Evolutionary conservation across 2,797 vertebrate species (phyloP), one percentile per base, ranked within the genome.

Genomic region (Trachurus trachurus): DNA sequence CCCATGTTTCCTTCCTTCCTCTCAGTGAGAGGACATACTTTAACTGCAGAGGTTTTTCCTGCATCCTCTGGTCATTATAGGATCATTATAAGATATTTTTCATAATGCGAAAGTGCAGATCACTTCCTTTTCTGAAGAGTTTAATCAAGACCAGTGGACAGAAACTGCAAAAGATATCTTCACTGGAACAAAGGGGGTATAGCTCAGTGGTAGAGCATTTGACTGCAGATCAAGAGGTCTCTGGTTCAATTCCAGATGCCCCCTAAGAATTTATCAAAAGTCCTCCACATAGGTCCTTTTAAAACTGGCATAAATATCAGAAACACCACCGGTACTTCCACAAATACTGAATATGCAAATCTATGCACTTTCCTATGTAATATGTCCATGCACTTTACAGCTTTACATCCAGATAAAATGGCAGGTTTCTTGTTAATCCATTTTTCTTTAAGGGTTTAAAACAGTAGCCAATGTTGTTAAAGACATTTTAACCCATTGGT

Each of bases 221-320:
- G 88, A 90, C 80, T 89, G 88, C 87, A 92, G 89, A 86, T 91
- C 88, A 91, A 92, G 87, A 91, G 91, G 87, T 88, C 90, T 81
- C 89, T 6, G 78, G 90, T 92, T 93, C 86, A 92, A 90, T 79
- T 93, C 88, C 71, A 7, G 88, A 82, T 91, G 76, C 10, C 34
- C 56, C 39, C 75, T 59, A 22, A 9, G 37, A 39, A 7, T 39
- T 39, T 7, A 39, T 26, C 26, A 26, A 1, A 26, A 1, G 26
- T 26, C 26, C 26, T 26, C 26, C 26, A 26, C 26, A 26, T 26
- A 26, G 1, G 26, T 1, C 26, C 26, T 26, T 26, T 26, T 26
- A 26, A 26, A 26, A 26, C 26, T 26, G 26, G 26, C 3, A 26
- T 26, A 26, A 26, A 26, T 26, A 26, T 26, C 26, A 39, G 1